These are phyloP conservation scores for Thalassaphorura encarpata DNA, from an alignment of 1,140 invertebrate species.

Conservation along the genomic window DNA sequence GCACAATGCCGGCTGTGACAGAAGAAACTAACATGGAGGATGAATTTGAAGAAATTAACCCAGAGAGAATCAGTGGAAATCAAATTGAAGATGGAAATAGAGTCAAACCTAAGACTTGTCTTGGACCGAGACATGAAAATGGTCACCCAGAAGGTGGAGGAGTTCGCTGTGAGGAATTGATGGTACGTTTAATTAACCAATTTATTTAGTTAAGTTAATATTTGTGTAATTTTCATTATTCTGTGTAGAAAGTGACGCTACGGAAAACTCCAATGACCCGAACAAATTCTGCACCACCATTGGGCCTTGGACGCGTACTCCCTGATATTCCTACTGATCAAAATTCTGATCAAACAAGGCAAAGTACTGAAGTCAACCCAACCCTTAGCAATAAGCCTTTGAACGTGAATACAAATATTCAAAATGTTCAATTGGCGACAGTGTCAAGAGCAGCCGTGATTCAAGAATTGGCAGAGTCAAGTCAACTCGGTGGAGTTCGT, in stretches of 20 bases:
- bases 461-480: constrained; percentile 29
- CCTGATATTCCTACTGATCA: constrained; percentile 1
- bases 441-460: constrained; percentile 24
- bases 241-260: constrained; percentile 29
- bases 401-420: not conserved
- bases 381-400: not conserved
- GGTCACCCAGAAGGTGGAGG: no score
- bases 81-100: constrained; percentile 2
- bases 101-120: no score
- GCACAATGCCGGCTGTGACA: constrained; percentile 17
- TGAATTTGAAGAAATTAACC: constrained; percentile 27
- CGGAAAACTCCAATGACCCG: constrained; percentile 27
- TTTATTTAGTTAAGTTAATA: not conserved
- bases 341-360: not conserved
- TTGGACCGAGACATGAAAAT: no score
- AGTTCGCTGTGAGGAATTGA: constrained; percentile 25
- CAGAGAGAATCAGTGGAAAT: constrained; percentile 12
- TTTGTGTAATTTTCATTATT: not conserved
- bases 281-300: constrained; percentile 28
- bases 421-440: not conserved
- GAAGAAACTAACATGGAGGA: constrained; percentile 27
- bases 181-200: constrained; percentile 16
- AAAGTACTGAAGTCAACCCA: not conserved
- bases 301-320: constrained; percentile 29
- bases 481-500: constrained; percentile 29